phyloP scores from a whole-genome alignment of 2,888 invertebrate genomes.

The Drosophila mulleri region DNA sequence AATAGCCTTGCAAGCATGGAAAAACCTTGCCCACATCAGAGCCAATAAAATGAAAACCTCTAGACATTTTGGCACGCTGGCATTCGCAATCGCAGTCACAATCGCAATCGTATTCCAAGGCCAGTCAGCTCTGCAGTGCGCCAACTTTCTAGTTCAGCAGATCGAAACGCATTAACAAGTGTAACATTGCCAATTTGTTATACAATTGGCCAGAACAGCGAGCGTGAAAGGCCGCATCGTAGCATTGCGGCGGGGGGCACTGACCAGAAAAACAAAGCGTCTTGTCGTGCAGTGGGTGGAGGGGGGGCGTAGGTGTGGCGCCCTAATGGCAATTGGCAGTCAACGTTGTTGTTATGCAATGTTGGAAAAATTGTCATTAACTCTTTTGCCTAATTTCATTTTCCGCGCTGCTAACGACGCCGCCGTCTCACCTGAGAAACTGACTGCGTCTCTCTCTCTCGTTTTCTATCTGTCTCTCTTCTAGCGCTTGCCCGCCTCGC shows the following conservation, averaged over 20 bases:
- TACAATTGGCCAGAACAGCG: slow-evolving; percentile 69
- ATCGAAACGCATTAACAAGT: slow-evolving; percentile 75
- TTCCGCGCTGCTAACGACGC: slow-evolving; percentile 67
- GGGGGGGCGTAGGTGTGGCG: not conserved
- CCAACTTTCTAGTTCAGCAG: slow-evolving; percentile 63
- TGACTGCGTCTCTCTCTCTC: slow-evolving; percentile 6
- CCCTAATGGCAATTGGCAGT: slow-evolving; percentile 41
- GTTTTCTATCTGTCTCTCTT: not conserved
- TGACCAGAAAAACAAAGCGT: slow-evolving; percentile 41
- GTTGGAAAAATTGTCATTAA: slow-evolving; percentile 68
- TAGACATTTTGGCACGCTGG: slow-evolving; percentile 9
- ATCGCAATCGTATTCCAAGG: slow-evolving; percentile 30
- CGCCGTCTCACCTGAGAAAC: slow-evolving; percentile 16
- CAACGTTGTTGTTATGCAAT: slow-evolving; percentile 56
- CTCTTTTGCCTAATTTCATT: slow-evolving; percentile 66
- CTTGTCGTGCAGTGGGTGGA: not conserved
- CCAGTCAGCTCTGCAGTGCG: slow-evolving; percentile 34
- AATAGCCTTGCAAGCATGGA: not conserved
- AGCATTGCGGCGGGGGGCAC: slow-evolving; percentile 32
- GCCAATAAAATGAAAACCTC: not conserved
- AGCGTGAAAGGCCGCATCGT: slow-evolving; percentile 34
- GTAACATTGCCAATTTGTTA: slow-evolving; percentile 76
- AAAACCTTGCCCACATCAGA: slow-evolving; percentile 2
- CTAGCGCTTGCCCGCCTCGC: not conserved
- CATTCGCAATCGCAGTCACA: not conserved